phyloP scores from a whole-genome alignment of 2,888 invertebrate species.

The Caenorhabditis zanzibari region DNA sequence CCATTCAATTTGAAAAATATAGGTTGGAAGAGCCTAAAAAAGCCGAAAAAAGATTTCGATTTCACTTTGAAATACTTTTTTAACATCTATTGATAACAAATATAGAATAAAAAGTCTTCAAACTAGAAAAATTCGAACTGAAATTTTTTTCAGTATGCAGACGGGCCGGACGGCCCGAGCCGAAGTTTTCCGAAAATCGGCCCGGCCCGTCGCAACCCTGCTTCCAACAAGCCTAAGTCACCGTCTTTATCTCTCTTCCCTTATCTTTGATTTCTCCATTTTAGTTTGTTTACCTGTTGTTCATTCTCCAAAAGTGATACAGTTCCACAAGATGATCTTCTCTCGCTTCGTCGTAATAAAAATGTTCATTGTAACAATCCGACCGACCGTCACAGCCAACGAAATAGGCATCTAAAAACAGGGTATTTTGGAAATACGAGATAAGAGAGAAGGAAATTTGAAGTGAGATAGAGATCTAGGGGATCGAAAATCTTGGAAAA shows the following conservation, averaged over 20 bases:
- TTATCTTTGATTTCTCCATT: background rate
- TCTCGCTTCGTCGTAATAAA: conserved; percentile 68
- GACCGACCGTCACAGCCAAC: conserved; percentile 52
- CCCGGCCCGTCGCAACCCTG: too few species aligned
- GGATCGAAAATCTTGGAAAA: background rate
- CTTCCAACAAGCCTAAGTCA: too few species aligned
- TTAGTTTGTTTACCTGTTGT: conserved; percentile 51
- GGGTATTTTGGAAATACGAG: background rate
- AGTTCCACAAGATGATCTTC: conserved; percentile 69
- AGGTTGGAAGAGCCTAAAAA: too few species aligned
- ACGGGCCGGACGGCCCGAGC: too few species aligned
- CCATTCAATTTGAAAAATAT: too few species aligned
- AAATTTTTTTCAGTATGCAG: background rate
- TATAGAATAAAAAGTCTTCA: too few species aligned
- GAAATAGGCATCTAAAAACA: conserved; percentile 53
- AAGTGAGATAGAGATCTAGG: background rate
- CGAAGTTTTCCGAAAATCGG: too few species aligned
- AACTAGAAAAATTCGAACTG: background rate
- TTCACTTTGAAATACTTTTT: too few species aligned
- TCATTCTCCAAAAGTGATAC: conserved; percentile 68
- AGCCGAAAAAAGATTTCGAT: too few species aligned
- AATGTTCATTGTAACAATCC: conserved; percentile 51
- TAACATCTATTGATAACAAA: too few species aligned
- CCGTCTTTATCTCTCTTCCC: too few species aligned
- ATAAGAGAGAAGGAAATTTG: background rate